Conservation (phyloP, 2,888 invertebrate genomes). For the Xanthorhoe spadicearia region DNA sequence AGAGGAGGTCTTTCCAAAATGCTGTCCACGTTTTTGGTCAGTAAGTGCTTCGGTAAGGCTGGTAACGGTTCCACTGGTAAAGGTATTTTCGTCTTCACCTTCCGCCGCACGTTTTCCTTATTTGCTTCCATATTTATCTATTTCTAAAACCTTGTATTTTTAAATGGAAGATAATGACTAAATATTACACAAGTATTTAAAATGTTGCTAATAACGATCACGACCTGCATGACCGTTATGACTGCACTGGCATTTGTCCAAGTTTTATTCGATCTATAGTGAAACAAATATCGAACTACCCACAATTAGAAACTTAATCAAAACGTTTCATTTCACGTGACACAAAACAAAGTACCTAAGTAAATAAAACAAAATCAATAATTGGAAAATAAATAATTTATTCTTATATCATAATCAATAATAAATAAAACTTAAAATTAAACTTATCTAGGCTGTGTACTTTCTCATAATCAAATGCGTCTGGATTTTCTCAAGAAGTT, state of each 20-base stretch:
- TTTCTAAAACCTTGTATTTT: background rate
- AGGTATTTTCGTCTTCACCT: slow-evolving; percentile 61
- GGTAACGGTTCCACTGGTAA: slow-evolving; percentile 64
- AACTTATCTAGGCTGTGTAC: slow-evolving; percentile 79
- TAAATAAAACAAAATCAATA: slow-evolving; percentile 29
- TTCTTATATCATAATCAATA: slow-evolving; percentile 66
- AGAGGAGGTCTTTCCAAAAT: slow-evolving; percentile 51
- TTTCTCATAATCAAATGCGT: slow-evolving; percentile 84
- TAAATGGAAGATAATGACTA: background rate
- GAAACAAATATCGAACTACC: slow-evolving; percentile 42
- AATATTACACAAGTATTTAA: slow-evolving; percentile 4
- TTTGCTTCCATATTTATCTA: slow-evolving; percentile 51
- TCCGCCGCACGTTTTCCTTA: slow-evolving; percentile 62
- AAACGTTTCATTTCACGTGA: slow-evolving; percentile 6
- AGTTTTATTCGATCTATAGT: background rate
- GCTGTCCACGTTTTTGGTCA: slow-evolving; percentile 43
- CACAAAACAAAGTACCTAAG: no score
- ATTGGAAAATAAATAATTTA: slow-evolving; percentile 69
- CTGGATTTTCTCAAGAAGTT: slow-evolving; percentile 68
- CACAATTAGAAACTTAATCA: slow-evolving; percentile 25
- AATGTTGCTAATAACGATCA: slow-evolving; percentile 44
- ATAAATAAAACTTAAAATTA: slow-evolving; percentile 71
- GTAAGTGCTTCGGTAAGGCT: slow-evolving; percentile 58
- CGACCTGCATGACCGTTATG: slow-evolving; percentile 65
- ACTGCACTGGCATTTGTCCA: slow-evolving; percentile 12